Conservation (phyloP, 2,888 invertebrate species). For the Reticulitermes lucifugus region DNA sequence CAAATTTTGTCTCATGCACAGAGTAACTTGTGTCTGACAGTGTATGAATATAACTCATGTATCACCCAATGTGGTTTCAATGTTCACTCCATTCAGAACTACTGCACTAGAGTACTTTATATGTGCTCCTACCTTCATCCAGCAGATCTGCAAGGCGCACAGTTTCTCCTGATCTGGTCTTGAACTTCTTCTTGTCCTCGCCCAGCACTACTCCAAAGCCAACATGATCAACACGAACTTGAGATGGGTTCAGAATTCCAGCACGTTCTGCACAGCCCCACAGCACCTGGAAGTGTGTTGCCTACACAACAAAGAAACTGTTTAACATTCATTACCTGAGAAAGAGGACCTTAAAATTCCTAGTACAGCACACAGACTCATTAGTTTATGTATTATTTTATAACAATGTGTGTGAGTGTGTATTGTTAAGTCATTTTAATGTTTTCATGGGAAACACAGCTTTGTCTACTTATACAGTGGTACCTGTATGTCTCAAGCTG, state of each 20-base stretch:
- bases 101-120: neutral
- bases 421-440: no score
- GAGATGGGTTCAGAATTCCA: constrained; percentile 75
- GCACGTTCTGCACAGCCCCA: constrained; percentile 83
- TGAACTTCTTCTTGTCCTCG: constrained; percentile 99
- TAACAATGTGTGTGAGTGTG: no score
- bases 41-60: no score
- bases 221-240: constrained; percentile 87
- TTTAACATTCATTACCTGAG: no score
- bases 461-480: no score
- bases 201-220: constrained; percentile 97
- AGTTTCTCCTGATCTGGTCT: constrained; percentile 97
- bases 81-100: neutral
- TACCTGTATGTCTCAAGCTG: no score
- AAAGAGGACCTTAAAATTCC: no score
- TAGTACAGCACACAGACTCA: no score
- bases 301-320: constrained; percentile 59
- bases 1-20: neutral
- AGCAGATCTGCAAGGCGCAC: constrained; percentile 88
- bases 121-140: constrained; percentile 77
- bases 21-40: neutral
- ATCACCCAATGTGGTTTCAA: no score
- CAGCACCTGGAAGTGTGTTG: constrained; percentile 78
- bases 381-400: no score
- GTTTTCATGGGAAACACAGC: no score